Base-by-base conservation (phyloP, 1,140 invertebrate species). In the Asbolus verrucosus region DNA sequence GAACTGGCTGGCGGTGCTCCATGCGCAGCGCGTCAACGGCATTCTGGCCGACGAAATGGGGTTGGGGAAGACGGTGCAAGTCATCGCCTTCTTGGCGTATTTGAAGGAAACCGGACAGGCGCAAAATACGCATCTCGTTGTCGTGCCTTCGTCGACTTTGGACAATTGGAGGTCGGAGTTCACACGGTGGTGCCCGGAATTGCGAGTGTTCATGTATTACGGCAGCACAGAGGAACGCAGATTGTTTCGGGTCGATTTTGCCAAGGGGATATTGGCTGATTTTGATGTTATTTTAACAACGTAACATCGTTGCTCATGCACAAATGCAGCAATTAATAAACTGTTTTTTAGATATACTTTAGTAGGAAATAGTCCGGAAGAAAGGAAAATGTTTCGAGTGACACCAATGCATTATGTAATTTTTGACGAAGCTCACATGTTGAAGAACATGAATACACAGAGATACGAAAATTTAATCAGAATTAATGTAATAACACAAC, bases 391-490 rank as follows among this genome's bases (percentile, higher is more conserved):
- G 82, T 98, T 98, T 81, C 91, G 94, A 54, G 91, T 95, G 24
- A 89, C 95, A 50, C 87, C 88, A 11, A 90, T 98, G 78, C 89
- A 97, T 77, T 98, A 98, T 79, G 93, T 97, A 0, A 87, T 99
- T 18, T 98, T 98, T 81, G 97, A 99, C 82, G 97, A 99, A 81
- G 97, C 95, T 0, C 97, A 99, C 77, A 97, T 98, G 94, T 83
- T 98, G 4, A 98, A 98, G 81, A 98, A 98, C 81, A 98, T 98
- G 94, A 90, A 90, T 30, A 95, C 95, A 2, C 88, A 92, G 69
- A 85, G 96, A 76, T 99, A 96, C 77, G 90, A 94, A 75, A 92
- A 93, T 80, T 84, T 98, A 8, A 91, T 96, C 75, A 91, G 90
- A 76, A 93, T 98, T 38, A 94, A 92, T 79, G 93, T 93, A 82